phyloP scores from a whole-genome alignment of 2,797 vertebrate genomes.

The Anableps anableps region DNA sequence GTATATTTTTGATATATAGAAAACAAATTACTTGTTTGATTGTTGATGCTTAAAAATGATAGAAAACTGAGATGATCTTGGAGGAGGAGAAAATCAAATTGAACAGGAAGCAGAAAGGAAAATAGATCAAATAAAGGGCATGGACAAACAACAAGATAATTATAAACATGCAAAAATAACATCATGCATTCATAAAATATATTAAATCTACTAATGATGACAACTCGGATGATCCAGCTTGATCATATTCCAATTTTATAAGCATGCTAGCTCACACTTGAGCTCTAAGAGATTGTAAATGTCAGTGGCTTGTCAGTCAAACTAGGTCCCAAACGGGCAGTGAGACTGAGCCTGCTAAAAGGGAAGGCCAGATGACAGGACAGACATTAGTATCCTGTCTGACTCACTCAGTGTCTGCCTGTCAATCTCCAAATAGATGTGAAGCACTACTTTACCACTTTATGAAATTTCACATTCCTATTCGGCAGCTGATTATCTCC shows the following conservation, averaged over 20 bases:
- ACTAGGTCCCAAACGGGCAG: slow-evolving; percentile 84
- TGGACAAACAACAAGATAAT: slow-evolving; percentile 4
- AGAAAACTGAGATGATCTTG: not conserved
- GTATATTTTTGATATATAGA: not conserved
- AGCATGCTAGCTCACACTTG: slow-evolving; percentile 58
- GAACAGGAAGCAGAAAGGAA: not conserved
- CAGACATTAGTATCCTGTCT: slow-evolving; percentile 74
- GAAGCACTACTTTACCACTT: slow-evolving; percentile 48
- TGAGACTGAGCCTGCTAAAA: slow-evolving; percentile 79
- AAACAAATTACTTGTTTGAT: not conserved
- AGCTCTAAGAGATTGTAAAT: slow-evolving; percentile 71
- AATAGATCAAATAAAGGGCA: not conserved
- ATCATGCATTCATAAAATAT: slow-evolving; percentile 25
- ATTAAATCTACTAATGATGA: slow-evolving; percentile 49
- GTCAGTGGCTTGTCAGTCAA: slow-evolving; percentile 80
- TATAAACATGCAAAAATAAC: slow-evolving; percentile 19
- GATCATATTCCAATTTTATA: slow-evolving; percentile 38
- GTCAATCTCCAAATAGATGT: slow-evolving; percentile 57
- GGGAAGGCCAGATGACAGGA: slow-evolving; percentile 65
- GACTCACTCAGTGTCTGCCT: slow-evolving; percentile 79
- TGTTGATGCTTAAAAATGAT: not conserved
- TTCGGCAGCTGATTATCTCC: slow-evolving; percentile 54
- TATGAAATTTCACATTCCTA: slow-evolving; percentile 54
- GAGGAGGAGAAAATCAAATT: not conserved
- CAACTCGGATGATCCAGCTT: slow-evolving; percentile 40